Percentiles rank a stretch among this genome's conserved stretches.
These are phyloP conservation scores for Aphelenchoides avenae DNA, from an alignment of 1,140 invertebrate genomes.

Conservation along the genomic window DNA sequence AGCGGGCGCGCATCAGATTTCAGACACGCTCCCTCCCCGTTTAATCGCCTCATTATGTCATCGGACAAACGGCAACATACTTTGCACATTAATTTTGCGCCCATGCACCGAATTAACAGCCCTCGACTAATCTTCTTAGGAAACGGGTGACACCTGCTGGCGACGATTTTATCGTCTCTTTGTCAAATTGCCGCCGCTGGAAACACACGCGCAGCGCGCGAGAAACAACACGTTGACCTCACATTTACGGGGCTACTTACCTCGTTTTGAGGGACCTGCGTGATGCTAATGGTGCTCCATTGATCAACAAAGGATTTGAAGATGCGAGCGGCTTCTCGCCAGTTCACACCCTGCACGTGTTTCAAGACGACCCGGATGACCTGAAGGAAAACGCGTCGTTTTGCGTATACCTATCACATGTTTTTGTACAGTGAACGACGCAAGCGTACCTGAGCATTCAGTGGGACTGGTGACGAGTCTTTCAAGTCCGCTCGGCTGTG, in stretches of 20 bases:
- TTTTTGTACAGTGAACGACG: too few species aligned
- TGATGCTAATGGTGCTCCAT: conserved; percentile 69
- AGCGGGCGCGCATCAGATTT: too few species aligned
- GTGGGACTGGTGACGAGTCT: conserved; percentile 72
- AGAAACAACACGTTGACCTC: not conserved
- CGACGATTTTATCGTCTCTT: too few species aligned
- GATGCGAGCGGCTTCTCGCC: conserved; percentile 92
- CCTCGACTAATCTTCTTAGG: too few species aligned
- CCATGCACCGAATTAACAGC: too few species aligned
- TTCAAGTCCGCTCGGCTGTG: conserved; percentile 90
- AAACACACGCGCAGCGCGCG: not conserved
- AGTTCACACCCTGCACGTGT: conserved; percentile 66
- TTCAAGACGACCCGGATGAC: conserved; percentile 74
- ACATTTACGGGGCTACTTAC: conserved; percentile 8
- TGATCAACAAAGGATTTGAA: conserved; percentile 90
- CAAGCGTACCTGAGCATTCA: conserved; percentile 76
- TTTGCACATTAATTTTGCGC: too few species aligned
- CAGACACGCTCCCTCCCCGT: too few species aligned
- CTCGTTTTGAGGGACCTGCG: conserved; percentile 9
- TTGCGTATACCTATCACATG: too few species aligned
- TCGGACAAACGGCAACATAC: too few species aligned
- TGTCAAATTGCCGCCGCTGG: too few species aligned
- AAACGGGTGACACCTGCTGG: too few species aligned
- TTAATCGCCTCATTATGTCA: too few species aligned
- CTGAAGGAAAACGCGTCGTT: conserved; percentile 27